Percentiles rank a stretch among this genome's conserved stretches.
Conservation (phyloP, 2,888 invertebrate species). For the Netelia melanura region DNA sequence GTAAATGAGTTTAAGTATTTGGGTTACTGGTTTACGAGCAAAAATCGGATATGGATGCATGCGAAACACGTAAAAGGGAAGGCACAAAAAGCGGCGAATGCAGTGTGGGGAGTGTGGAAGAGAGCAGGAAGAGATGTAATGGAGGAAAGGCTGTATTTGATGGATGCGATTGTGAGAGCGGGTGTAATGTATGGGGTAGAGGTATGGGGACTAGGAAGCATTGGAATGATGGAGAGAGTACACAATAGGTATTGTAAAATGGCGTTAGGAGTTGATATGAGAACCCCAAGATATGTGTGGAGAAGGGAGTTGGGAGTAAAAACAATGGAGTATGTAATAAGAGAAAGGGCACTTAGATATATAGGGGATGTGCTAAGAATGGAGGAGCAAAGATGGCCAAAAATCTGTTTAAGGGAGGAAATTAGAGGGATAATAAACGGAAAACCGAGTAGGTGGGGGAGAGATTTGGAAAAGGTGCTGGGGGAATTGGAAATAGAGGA, state of each 20-base stretch:
- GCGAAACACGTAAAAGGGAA: neutral
- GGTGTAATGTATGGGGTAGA: constrained; percentile 15
- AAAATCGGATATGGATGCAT: neutral
- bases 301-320: constrained; percentile 4
- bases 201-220: neutral
- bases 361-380: no score
- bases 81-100: constrained; percentile 16
- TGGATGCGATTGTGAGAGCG: constrained; percentile 16
- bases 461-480: no score
- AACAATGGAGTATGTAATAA: neutral
- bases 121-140: no score
- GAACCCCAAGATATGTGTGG: neutral
- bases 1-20: constrained; percentile 4
- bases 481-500: no score
- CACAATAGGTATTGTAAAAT: no score
- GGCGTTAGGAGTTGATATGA: no score
- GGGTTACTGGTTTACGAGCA: neutral
- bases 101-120: no score
- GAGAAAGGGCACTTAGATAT: no score
- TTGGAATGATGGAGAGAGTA: no score
- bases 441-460: no score
- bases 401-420: neutral
- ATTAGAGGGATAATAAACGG: neutral
- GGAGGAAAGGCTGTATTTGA: no score
- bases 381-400: neutral